Conservation (phyloP, 2,797 vertebrate species). For the Chelidonichthys spinosus region DNA sequence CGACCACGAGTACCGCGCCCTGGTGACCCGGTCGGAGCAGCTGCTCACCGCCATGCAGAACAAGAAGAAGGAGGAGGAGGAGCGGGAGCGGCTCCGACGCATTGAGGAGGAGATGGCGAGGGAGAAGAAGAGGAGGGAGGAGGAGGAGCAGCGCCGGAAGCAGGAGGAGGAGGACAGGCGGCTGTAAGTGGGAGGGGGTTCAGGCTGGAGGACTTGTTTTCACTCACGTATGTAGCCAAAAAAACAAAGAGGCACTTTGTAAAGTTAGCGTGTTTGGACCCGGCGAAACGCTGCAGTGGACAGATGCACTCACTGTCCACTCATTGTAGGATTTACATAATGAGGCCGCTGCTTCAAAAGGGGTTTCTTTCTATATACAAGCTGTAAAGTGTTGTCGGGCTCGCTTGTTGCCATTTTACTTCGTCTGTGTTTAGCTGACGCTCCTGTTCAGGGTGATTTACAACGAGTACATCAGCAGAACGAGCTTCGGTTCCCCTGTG, state of each 20-base stretch:
- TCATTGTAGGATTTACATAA: slow-evolving; percentile 37
- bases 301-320: slow-evolving; percentile 1
- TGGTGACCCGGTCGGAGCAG: slow-evolving; percentile 91
- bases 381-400: slow-evolving; percentile 18
- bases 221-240: neutral
- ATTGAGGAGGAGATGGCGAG: slow-evolving; percentile 97
- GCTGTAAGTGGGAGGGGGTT: slow-evolving; percentile 84
- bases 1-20: slow-evolving; percentile 87
- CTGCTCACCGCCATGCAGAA: slow-evolving; percentile 92
- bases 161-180: slow-evolving; percentile 92
- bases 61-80: slow-evolving; percentile 96
- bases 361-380: slow-evolving; percentile 2
- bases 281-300: slow-evolving; percentile 11
- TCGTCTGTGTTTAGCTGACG: neutral
- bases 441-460: neutral
- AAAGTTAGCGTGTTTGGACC: neutral
- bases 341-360: neutral
- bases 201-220: too few relatives aligned
- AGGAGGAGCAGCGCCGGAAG: slow-evolving; percentile 87
- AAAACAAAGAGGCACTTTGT: slow-evolving; percentile 12
- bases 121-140: slow-evolving; percentile 89
- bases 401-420: neutral
- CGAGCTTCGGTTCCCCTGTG: neutral
- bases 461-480: neutral
- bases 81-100: slow-evolving; percentile 89